Base-by-base conservation (phyloP, 2,797 vertebrate species). In the Picus viridis region DNA sequence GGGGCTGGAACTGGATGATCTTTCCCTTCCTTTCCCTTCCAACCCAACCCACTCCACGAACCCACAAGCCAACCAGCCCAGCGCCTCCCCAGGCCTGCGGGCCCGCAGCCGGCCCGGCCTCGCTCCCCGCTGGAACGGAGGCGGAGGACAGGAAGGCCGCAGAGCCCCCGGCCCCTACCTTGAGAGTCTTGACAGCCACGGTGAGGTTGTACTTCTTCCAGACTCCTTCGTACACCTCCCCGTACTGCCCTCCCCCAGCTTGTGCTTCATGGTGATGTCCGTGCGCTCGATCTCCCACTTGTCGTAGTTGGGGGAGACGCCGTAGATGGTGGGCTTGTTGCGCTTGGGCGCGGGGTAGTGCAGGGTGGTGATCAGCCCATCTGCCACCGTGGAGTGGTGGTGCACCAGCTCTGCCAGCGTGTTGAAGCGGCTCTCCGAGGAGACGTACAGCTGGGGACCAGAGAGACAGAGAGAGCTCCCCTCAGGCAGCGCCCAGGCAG, bases 241-340 rank as follows among this genome's bases (percentile, higher is more conserved):
- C 99, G 7, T 99, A 99, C 97, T 99, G 99, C n/a, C 99, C 99
- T 0, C 99, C 99, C 99, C 99, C 69, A 99, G 98, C 94, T 99
- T 99, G 98, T 99, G 99, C 94, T 99, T 99, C 99, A 99, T 99
- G 63, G 99, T 99, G 95, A 99, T 99, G 98, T 99, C 99, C 0
- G 99, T 99, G 95, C 99, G 98, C 97, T 99, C 99, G 92, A 99
- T 99, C 97, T 99, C 99, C 99, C 99, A 99, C 83, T 99, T 99
- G 97, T 99, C 99, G 0, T 99, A 99, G 98, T 99, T 99, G 12
- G 99, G 99, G 15, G 99, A 99, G 79, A 99, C 99, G 1, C 99
- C 99, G 0, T 99, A 99, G 94, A 99, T 98, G 0, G 99, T 99
- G 96, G 99, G 99, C 95, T 99, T 99, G 97, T 99, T 99, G 98